Percentiles rank a stretch among this genome's conserved stretches.
Conservation (phyloP, 2,888 invertebrate genomes). For the Pyralis farinalis region DNA sequence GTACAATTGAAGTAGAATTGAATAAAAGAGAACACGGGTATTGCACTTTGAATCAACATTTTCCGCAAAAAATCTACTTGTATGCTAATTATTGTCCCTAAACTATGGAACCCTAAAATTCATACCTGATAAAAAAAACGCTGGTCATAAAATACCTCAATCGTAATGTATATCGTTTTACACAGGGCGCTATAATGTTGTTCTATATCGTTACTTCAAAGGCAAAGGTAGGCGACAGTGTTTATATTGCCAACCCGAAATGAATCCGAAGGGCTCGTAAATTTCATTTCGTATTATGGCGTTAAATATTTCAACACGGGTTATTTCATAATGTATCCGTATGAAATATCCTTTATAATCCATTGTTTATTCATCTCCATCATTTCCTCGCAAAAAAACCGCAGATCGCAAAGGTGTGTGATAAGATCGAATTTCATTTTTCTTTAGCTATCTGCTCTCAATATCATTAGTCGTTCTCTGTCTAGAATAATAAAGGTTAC, state of each 20-base stretch:
- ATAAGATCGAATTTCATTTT: no score
- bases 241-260: not conserved
- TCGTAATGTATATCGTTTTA: conserved; percentile 44
- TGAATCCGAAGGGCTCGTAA: not conserved
- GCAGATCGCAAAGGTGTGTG: not conserved
- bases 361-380: conserved; percentile 1
- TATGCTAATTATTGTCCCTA: no score
- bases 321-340: not conserved
- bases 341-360: conserved; percentile 1
- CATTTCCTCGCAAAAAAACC: not conserved
- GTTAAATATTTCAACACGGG: conserved; percentile 11
- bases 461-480: not conserved
- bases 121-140: conserved; percentile 41
- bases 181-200: conserved; percentile 16
- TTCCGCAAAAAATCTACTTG: no score
- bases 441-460: not conserved
- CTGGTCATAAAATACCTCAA: conserved; percentile 55
- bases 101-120: conserved; percentile 24
- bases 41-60: no score
- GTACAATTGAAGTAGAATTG: no score
- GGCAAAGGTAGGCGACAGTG: not conserved
- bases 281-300: conserved; percentile 10
- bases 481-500: not conserved
- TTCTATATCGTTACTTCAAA: conserved; percentile 11
- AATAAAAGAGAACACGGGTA: no score